phyloP scores from a whole-genome alignment of 2,113 vertebrate species.

The Chlorocebus sabaeus region DNA sequence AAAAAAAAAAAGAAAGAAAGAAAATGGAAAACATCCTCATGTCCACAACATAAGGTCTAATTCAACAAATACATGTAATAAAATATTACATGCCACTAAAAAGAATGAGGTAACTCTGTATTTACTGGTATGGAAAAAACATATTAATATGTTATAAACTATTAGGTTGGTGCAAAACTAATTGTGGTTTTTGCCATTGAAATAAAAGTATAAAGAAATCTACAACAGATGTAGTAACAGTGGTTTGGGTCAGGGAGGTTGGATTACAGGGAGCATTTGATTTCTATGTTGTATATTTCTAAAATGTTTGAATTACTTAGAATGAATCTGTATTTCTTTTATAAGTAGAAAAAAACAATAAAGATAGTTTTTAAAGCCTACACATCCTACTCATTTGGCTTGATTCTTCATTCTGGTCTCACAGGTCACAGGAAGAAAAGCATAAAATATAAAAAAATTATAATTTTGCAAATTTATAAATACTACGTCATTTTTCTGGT shows the following conservation, averaged over 20 bases:
- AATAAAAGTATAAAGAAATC: not conserved
- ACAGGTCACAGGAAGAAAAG: not conserved
- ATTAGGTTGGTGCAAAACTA: too few relatives aligned
- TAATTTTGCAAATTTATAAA: not conserved
- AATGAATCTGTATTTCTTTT: constrained; percentile 40
- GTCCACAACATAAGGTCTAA: not conserved
- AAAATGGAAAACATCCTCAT: not conserved
- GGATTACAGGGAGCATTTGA: not conserved
- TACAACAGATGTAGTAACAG: not conserved
- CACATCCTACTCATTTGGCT: not conserved
- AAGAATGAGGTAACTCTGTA: not conserved
- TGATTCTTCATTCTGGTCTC: not conserved
- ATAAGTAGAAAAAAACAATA: not conserved
- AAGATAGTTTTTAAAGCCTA: not conserved
- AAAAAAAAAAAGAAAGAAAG: not conserved
- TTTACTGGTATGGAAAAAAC: not conserved
- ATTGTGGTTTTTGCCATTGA: not conserved
- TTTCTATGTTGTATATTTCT: not conserved
- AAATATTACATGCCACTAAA: not conserved
- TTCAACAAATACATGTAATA: not conserved
- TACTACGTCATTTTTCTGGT: not conserved
- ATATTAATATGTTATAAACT: not conserved
- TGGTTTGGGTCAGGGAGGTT: not conserved
- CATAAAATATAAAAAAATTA: too few relatives aligned
- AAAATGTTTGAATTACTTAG: not conserved